phyloP scores from a whole-genome alignment of 2,797 vertebrate genomes.

The Mus spretus region DNA sequence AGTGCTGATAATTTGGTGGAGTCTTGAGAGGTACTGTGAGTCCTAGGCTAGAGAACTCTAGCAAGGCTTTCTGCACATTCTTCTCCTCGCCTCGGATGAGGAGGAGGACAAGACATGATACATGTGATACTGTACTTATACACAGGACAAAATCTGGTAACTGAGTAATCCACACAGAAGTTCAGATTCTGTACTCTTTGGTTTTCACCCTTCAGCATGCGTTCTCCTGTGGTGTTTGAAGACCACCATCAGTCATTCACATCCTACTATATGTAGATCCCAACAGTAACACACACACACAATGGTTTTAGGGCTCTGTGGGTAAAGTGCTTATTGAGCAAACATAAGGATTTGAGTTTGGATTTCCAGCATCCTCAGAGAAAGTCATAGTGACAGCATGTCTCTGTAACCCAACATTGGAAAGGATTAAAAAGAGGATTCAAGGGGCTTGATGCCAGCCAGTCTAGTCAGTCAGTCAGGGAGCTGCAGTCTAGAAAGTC shows the following conservation, averaged over 20 bases:
- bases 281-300: neutral
- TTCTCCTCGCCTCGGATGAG: neutral
- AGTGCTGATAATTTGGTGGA: neutral
- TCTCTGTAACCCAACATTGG: neutral
- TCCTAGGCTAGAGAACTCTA: neutral
- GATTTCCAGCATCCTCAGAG: too few relatives aligned
- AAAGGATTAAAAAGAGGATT: neutral
- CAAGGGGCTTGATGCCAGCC: neutral
- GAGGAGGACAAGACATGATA: neutral
- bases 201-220: neutral
- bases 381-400: neutral
- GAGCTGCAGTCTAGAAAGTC: neutral
- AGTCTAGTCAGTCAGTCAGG: neutral
- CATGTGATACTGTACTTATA: neutral
- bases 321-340: neutral
- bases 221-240: neutral
- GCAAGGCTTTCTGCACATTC: neutral
- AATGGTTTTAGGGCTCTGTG: neutral
- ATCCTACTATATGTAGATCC: neutral
- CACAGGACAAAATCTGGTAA: neutral
- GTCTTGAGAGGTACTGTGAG: neutral
- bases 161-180: neutral
- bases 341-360: neutral
- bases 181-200: neutral
- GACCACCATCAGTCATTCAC: neutral